A percentile compares a stretch with the other conserved stretches of the same genome.
Conservation (phyloP, 1,140 invertebrate genomes). For the Bacillus rossius region DNA sequence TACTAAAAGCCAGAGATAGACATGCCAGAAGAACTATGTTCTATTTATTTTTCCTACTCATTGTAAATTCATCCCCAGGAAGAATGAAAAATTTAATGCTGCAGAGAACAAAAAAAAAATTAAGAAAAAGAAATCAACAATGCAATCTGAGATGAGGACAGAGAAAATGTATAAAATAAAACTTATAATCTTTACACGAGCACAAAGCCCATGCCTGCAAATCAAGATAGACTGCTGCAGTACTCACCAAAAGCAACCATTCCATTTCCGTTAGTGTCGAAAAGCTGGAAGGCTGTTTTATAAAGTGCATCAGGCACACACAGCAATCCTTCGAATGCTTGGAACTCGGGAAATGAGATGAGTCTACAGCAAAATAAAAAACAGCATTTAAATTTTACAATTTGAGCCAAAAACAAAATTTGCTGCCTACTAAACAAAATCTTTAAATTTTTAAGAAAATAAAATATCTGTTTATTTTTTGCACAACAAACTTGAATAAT, state of each 20-base stretch:
- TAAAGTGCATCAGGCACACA: conserved; percentile 97
- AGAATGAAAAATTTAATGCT: too few relatives aligned
- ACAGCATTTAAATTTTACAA: not conserved
- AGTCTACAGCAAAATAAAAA: conserved; percentile 46
- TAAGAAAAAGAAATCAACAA: conserved; percentile 1
- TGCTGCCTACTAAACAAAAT: not conserved
- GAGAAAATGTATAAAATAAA: not conserved
- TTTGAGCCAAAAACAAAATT: not conserved
- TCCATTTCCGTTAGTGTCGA: conserved; percentile 97
- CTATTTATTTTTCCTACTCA: too few relatives aligned
- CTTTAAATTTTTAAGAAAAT: too few relatives aligned
- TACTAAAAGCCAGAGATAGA: too few relatives aligned
- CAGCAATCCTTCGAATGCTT: conserved; percentile 94
- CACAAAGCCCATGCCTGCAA: too few relatives aligned
- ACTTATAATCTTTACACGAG: not conserved
- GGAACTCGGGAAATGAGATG: conserved; percentile 96
- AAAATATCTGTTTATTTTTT: too few relatives aligned
- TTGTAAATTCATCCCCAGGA: too few relatives aligned
- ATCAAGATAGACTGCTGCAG: too few relatives aligned
- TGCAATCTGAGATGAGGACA: not conserved
- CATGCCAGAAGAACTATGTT: too few relatives aligned
- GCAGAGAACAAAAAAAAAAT: too few relatives aligned
- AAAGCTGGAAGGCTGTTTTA: conserved; percentile 96
- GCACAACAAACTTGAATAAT: too few relatives aligned
- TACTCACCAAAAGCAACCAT: conserved; percentile 85